phyloP scores from a whole-genome alignment of 2,113 vertebrate species.

The Suncus etruscus region DNA sequence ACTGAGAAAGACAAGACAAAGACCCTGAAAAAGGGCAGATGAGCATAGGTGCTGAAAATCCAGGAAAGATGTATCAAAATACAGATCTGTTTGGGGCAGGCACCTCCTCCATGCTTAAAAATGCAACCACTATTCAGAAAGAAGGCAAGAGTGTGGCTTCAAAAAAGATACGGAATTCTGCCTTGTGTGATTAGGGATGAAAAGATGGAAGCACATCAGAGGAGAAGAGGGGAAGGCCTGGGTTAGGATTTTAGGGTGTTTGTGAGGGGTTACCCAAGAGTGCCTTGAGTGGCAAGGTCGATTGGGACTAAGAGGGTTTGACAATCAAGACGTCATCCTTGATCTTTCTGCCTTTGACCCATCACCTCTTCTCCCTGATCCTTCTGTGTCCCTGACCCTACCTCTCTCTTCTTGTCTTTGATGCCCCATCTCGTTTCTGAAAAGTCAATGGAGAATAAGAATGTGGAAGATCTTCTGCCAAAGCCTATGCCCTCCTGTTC shows the following conservation, averaged over 20 bases:
- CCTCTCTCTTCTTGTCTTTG: background rate
- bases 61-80: constrained; percentile 71
- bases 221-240: background rate
- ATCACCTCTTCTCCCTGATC: constrained; percentile 78
- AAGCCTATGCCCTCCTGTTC: constrained; percentile 93
- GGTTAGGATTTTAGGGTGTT: background rate
- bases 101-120: constrained; percentile 69
- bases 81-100: constrained; percentile 71
- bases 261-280: background rate
- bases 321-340: constrained; percentile 85
- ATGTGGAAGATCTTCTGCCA: constrained; percentile 90
- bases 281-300: constrained; percentile 84
- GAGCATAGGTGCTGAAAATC: constrained; percentile 60
- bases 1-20: constrained; percentile 18
- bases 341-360: constrained; percentile 69
- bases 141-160: background rate
- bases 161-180: constrained; percentile 33
- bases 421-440: constrained; percentile 88
- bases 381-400: constrained; percentile 24
- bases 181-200: constrained; percentile 39
- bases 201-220: constrained; percentile 40
- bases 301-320: constrained; percentile 85
- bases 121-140: constrained; percentile 21
- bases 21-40: constrained; percentile 69
- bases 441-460: constrained; percentile 92